Conservation (phyloP, 1,140 invertebrate species). For the Lethocerus indicus region DNA sequence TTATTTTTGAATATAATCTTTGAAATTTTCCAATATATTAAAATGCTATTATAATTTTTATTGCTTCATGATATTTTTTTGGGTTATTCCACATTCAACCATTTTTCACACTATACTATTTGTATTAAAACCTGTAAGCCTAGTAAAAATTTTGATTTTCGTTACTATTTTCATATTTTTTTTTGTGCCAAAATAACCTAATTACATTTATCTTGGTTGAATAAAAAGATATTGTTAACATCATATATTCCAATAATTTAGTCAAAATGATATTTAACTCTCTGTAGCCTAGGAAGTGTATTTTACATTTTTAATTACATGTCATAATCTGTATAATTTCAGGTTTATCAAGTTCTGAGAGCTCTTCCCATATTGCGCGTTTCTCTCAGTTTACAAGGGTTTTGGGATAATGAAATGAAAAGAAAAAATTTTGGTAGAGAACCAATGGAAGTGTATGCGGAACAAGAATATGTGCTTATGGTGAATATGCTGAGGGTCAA, state of each 20-base stretch:
- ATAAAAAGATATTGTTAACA: not conserved
- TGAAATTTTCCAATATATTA: too few relatives aligned
- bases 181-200: not conserved
- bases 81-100: not conserved
- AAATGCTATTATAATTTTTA: too few relatives aligned
- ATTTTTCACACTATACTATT: not conserved
- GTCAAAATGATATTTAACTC: not conserved
- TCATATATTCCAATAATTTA: not conserved
- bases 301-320: not conserved
- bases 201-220: not conserved
- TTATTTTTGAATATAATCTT: too few relatives aligned
- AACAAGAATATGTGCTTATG: conserved; percentile 49
- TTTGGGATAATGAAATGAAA: conserved; percentile 18
- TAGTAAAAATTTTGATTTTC: too few relatives aligned
- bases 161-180: not conserved
- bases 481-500: conserved; percentile 31
- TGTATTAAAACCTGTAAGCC: too few relatives aligned
- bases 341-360: conserved; percentile 25
- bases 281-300: too few relatives aligned
- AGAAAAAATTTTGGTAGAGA: conserved; percentile 29
- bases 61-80: too few relatives aligned
- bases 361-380: conserved; percentile 20
- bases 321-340: conserved; percentile 3
- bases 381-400: not conserved
- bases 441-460: conserved; percentile 27